Evolutionary conservation across 2,888 invertebrate species (phyloP).

Genomic region (Troilus luridus): DNA sequence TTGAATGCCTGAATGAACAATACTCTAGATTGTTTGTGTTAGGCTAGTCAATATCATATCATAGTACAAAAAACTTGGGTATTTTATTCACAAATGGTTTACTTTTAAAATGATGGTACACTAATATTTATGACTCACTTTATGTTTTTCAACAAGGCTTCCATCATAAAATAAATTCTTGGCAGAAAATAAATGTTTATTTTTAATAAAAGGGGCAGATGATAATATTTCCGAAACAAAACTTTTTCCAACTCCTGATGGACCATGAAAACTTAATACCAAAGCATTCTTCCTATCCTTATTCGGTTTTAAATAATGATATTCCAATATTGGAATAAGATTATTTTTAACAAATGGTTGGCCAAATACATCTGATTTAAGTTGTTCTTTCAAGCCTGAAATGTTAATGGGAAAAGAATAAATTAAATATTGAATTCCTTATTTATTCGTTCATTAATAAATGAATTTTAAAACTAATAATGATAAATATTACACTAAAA

Average conservation of each 20-base stretch:
- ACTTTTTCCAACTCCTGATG: slow-evolving; percentile 96
- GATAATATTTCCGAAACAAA: slow-evolving; percentile 74
- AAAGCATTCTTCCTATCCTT: slow-evolving; percentile 82
- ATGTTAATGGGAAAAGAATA: background rate
- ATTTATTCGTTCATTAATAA: background rate
- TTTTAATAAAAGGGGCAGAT: slow-evolving; percentile 20
- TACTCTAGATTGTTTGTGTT: background rate
- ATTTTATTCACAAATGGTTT: background rate
- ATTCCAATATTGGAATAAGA: slow-evolving; percentile 42
- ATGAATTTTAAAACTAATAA: background rate
- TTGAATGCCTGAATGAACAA: background rate
- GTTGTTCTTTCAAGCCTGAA: slow-evolving; percentile 30
- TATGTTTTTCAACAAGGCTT: slow-evolving; percentile 78
- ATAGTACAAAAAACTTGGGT: background rate
- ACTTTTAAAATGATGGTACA: background rate
- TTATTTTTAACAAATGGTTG: slow-evolving; percentile 49
- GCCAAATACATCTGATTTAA: slow-evolving; percentile 24
- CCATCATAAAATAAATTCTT: slow-evolving; percentile 71
- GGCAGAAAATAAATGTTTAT: slow-evolving; percentile 45
- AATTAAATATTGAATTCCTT: background rate
- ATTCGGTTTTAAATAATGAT: slow-evolving; percentile 27
- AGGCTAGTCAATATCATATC: background rate
- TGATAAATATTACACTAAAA: background rate
- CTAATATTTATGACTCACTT: slow-evolving; percentile 84
- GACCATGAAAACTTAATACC: slow-evolving; percentile 94